Base-by-base conservation (phyloP, 2,797 vertebrate species). In the Poeciliopsis gracilis region DNA sequence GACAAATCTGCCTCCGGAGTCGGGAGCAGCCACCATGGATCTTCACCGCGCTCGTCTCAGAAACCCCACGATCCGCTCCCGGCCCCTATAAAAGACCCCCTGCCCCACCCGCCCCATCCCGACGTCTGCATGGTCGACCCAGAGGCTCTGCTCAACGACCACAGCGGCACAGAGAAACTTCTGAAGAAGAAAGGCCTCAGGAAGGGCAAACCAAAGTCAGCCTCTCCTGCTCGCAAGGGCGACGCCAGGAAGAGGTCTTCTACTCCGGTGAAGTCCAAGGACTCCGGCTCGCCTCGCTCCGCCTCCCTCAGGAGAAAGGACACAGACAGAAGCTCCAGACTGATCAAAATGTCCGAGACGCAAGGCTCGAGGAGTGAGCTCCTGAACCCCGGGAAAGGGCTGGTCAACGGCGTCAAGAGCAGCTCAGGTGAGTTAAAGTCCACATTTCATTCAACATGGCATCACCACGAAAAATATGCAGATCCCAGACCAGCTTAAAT, bases 111-210 rank as follows among this genome's bases (percentile, higher is more conserved):
- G 76, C 98, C 98, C 15, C 97, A 96, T 77, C 98, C 98, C 11
- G 98, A 99, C 59, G 98, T 98, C 78, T 99, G 98, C 94, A 99
- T 99, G 98, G 97, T 98, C 28, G 98, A 99, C 89, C 98, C 98
- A 1, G 98, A 99, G 83, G 92, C 96, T 78, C 94, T 98, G 78
- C 92, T 95, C 71, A 96, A 95, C 53, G 96, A 96, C 69, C 96
- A 96, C 90, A 96, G 87, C 89, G 88, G 91, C 93, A 94, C 95
- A 79, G 98, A 98, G 71, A 97, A 95, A 90, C 89, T 93, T 73
- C 86, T 94, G 36, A 99, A 97, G 90, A 99, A 97, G 86, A 97
- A 97, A 93, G 93, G 96, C 46, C 92, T 96, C n/a, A 95, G 96
- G 78, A 98, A 96, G 89, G 86, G 93, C 83, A 98, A 97, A 88